A percentile compares a stretch with the other conserved stretches of the same genome.
These are phyloP conservation scores for Sebastes hubbsi DNA, from an alignment of 2,797 vertebrate genomes.

Conservation along the genomic window DNA sequence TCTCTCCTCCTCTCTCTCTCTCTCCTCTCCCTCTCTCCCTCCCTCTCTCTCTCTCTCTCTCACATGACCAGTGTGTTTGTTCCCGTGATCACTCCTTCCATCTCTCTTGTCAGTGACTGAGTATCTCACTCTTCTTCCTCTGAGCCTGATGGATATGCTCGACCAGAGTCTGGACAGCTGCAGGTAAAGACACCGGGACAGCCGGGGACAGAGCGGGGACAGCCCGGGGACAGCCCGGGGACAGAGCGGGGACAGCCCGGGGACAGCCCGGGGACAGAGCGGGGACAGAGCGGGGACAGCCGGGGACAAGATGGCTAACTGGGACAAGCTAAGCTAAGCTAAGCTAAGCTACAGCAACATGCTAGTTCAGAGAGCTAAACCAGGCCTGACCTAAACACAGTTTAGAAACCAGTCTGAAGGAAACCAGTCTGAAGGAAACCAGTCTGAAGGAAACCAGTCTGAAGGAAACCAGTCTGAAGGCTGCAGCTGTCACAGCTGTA, in stretches of 20 bases:
- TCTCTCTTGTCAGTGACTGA: conserved; percentile 70
- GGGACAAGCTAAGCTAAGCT: conserved; percentile 47
- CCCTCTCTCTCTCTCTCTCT: conserved; percentile 43
- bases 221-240: no score
- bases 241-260: no score
- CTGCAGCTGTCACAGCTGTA: not conserved
- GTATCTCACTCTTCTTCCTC: conserved; percentile 70
- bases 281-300: no score
- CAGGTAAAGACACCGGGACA: conserved; percentile 74
- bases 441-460: no score
- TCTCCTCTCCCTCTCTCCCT: no score
- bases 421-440: no score
- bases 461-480: not conserved
- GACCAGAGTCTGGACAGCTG: conserved; percentile 88
- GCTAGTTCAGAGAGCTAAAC: conserved; percentile 54
- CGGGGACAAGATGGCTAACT: conserved; percentile 64
- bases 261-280: no score
- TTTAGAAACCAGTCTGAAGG: not conserved
- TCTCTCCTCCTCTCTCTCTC: no score
- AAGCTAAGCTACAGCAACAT: conserved; percentile 33
- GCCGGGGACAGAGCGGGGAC: no score
- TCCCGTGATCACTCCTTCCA: conserved; percentile 92
- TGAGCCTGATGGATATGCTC: conserved; percentile 89
- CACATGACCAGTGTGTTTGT: conserved; percentile 97
- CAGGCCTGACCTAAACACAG: conserved; percentile 61